Evolutionary conservation across 2,113 vertebrate species (phyloP).

Genomic region (Phocoena sinus): DNA sequence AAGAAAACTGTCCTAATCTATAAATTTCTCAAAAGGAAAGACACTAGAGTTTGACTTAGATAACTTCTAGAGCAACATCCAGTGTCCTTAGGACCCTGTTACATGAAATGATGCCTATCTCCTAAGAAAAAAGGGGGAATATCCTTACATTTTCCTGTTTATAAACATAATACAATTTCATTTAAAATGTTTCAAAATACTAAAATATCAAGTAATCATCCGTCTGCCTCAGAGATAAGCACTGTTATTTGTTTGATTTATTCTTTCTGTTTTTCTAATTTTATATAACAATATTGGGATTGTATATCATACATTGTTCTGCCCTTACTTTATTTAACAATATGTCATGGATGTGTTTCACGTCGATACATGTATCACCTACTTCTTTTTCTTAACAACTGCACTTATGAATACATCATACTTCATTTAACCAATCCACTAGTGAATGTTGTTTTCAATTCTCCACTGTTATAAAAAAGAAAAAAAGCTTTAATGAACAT

Average conservation of each 20-base stretch:
- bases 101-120: not conserved
- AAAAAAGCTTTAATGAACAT: not conserved
- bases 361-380: not conserved
- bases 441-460: not conserved
- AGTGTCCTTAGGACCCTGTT: not conserved
- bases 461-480: not conserved
- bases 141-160: not conserved
- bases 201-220: constrained; percentile 1
- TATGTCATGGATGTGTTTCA: not conserved
- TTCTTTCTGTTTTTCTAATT: constrained; percentile 6
- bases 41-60: not conserved
- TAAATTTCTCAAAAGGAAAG: constrained; percentile 12
- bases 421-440: not conserved
- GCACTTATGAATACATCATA: not conserved
- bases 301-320: not conserved
- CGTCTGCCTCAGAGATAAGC: not conserved
- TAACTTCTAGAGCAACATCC: not conserved
- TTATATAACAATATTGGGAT: not conserved
- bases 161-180: not conserved
- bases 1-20: constrained; percentile 18
- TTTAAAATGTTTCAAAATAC: not conserved
- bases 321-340: not conserved
- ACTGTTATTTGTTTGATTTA: not conserved
- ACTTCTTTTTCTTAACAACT: not conserved
- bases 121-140: not conserved